These are phyloP conservation scores for Nannospalax galili DNA, from an alignment of 2,113 vertebrate species.

Conservation along the genomic window DNA sequence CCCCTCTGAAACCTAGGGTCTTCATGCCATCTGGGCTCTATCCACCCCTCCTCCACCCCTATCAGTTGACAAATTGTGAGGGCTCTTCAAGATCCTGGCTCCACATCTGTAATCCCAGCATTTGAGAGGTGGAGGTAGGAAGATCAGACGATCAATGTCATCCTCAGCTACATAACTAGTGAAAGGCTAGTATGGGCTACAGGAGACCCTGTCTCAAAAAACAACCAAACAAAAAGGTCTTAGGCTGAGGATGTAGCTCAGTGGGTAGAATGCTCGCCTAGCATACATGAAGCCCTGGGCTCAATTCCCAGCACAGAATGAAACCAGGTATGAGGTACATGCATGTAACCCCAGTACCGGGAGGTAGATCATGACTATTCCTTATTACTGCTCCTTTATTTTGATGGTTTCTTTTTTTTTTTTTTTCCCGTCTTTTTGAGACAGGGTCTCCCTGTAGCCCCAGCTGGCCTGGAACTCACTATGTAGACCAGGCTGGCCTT, in stretches of 20 bases:
- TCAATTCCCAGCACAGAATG: neutral
- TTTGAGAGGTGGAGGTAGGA: neutral
- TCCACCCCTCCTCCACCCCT: neutral
- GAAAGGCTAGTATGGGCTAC: neutral
- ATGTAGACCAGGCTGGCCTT: no score
- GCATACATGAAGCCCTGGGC: neutral
- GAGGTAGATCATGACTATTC: neutral
- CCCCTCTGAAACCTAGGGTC: neutral
- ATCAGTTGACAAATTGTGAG: neutral
- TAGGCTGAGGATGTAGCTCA: no score
- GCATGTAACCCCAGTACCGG: no score
- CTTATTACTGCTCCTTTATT: neutral
- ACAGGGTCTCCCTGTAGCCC: no score
- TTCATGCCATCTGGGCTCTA: rapidly evolving
- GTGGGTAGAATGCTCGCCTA: no score
- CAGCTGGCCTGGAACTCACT: no score
- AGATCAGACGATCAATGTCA: neutral
- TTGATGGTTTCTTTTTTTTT: neutral
- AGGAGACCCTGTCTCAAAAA: neutral
- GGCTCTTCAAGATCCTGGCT: neutral
- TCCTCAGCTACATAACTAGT: neutral
- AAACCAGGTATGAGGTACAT: neutral
- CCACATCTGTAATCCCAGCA: neutral
- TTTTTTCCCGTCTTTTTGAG: no score
- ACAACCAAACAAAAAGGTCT: neutral